These are phyloP conservation scores for Dolichotis patagonum DNA, from an alignment of 2,113 vertebrate genomes.

Conservation along the genomic window DNA sequence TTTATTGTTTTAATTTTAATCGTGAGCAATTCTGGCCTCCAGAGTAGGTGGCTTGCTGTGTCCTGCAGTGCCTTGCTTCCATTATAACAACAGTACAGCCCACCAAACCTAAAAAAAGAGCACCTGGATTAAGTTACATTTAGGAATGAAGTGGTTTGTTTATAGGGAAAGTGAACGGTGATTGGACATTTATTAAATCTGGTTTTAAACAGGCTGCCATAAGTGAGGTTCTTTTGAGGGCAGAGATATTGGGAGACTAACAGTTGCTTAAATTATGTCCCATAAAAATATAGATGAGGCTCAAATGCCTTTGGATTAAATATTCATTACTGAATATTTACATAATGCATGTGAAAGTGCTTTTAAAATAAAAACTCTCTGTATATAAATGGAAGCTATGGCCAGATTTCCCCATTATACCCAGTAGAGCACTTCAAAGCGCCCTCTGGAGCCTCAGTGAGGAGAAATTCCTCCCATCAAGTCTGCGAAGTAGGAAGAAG, in stretches of 20 bases:
- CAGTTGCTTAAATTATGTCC: constrained; percentile 69
- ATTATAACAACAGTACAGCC: constrained; percentile 58
- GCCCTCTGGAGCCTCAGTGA: background rate
- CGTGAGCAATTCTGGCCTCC: constrained; percentile 76
- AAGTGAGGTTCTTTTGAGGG: constrained; percentile 75
- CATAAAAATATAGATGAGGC: constrained; percentile 80
- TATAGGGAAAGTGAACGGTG: constrained; percentile 78
- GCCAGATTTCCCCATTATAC: constrained; percentile 64
- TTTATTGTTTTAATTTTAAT: constrained; percentile 89
- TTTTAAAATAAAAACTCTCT: constrained; percentile 81
- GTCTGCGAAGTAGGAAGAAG: constrained; percentile 31
- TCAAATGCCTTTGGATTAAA: constrained; percentile 77
- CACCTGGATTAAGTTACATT: constrained; percentile 79
- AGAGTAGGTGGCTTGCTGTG: constrained; percentile 75
- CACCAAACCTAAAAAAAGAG: constrained; percentile 62
- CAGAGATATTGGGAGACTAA: constrained; percentile 70
- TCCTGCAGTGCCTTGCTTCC: constrained; percentile 58
- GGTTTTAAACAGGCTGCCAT: constrained; percentile 75
- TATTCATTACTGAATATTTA: constrained; percentile 81
- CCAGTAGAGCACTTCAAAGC: constrained; percentile 64
- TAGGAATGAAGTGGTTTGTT: constrained; percentile 81
- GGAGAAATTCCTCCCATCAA: constrained; percentile 41
- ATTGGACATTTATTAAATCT: constrained; percentile 83
- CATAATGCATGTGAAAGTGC: constrained; percentile 81
- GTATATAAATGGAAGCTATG: constrained; percentile 78